Percentiles rank a stretch among this genome's conserved stretches.
These are phyloP conservation scores for Lynx canadensis DNA, from an alignment of 2,113 vertebrate genomes.

Conservation along the genomic window DNA sequence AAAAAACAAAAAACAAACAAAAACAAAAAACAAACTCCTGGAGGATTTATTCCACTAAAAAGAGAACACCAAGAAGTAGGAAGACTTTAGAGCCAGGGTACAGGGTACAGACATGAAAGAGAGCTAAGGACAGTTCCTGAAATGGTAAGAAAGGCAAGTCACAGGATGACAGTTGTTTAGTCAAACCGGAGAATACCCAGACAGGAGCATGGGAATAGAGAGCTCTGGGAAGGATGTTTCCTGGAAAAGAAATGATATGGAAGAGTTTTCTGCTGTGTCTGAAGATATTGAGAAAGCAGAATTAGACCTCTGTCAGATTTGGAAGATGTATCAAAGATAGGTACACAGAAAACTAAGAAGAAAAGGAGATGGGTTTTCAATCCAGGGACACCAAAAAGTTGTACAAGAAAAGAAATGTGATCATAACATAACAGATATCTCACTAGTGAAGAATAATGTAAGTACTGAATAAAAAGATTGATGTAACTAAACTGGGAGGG, in stretches of 20 bases:
- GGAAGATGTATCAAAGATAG: not conserved
- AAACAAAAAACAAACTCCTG: not conserved
- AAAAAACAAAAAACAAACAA: too few species aligned
- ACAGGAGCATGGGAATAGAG: not conserved
- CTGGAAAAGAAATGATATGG: not conserved
- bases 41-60: not conserved
- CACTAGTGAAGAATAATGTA: not conserved
- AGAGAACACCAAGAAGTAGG: not conserved
- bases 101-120: not conserved
- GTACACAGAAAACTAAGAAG: conserved; percentile 4
- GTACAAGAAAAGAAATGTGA: not conserved
- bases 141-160: not conserved
- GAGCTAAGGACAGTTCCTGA: not conserved
- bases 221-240: not conserved
- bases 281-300: not conserved
- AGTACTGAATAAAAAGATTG: not conserved
- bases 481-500: not conserved
- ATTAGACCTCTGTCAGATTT: not conserved
- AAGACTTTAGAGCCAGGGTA: not conserved
- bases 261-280: not conserved
- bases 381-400: not conserved
- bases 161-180: not conserved
- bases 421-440: not conserved
- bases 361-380: not conserved
- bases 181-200: not conserved